Evolutionary conservation across 2,797 vertebrate species (phyloP).

Genomic region (Neopelma chrysocephalum): DNA sequence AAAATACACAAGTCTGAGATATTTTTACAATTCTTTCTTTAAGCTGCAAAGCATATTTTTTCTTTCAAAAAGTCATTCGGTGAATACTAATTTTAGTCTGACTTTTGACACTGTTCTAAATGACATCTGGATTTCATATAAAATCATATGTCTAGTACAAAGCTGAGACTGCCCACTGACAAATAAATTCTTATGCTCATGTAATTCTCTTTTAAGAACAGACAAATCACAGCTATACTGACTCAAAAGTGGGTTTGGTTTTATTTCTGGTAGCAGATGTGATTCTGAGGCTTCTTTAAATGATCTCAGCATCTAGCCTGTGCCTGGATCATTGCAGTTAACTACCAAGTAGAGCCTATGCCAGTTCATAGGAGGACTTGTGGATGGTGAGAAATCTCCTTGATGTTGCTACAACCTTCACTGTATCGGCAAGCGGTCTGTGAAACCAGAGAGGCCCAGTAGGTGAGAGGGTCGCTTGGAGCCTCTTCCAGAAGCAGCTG

Average conservation of each 20-base stretch:
- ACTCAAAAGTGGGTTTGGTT: background rate
- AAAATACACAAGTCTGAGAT: background rate
- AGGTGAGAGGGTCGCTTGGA: background rate
- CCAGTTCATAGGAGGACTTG: background rate
- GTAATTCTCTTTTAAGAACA: background rate
- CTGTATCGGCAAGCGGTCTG: background rate
- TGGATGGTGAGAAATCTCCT: background rate
- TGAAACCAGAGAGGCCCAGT: background rate
- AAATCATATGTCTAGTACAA: constrained; percentile 30
- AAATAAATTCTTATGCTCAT: background rate
- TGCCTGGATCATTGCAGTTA: background rate
- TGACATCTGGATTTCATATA: constrained; percentile 27
- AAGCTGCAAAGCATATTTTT: constrained; percentile 17
- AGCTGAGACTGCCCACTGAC: constrained; percentile 44
- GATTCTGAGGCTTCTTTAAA: background rate
- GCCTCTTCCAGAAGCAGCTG: constrained; percentile 30
- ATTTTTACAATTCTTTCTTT: constrained; percentile 10
- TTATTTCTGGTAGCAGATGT: background rate
- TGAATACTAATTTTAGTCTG: constrained; percentile 32
- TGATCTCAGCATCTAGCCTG: background rate
- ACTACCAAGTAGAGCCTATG: background rate
- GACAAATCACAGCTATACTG: background rate
- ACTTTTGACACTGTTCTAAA: constrained; percentile 52
- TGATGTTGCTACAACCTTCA: background rate
- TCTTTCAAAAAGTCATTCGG: background rate